Base-by-base conservation (phyloP, 1,140 invertebrate species). In the Brachionus angularis region DNA sequence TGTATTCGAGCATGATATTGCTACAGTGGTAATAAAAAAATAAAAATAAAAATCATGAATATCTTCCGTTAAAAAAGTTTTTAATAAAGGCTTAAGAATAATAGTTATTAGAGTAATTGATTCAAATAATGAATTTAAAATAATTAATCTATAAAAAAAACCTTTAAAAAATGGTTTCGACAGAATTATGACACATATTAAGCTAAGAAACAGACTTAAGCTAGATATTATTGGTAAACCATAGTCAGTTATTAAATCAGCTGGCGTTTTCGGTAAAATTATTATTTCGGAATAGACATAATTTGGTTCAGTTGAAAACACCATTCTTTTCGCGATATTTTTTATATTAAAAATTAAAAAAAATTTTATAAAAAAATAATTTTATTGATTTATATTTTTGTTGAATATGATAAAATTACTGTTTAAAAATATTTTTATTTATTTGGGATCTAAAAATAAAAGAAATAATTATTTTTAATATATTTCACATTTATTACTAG, bases 111-210 rank as follows among this genome's bases (percentile, higher is more conserved):
- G 23, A 25, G 34, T 39, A 14, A 58, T 36, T 3, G 53, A 58
- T 23, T 58, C 53, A 58, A 58, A 58, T 25, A 58, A 25, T 3
- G 33, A 42, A 23, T 12, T 2, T 14, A 23, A 39, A 2, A 58
- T 23, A 23, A 58, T 18, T 23, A 39, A 58, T 25, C 27, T 58
- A 8, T 58, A 58, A 25, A 58, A 58, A 23, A 34, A 21, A 10
- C 53, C 53, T 58, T 58, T 58, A 12, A 58, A 58, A 14, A 39
- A 18, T 58, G 53, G 53, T n/a, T 58, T 58, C 10, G 53, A 42
- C 14, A 58, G 8, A 58, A 58, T 39, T 21, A n/a, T 34, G 25
- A 27, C 16, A 25, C 53, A 58, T 39, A 58, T 12, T 1, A 58
- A 14, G 18, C 33, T 58, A 2, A 58, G 33, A 23, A 31, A 58